phyloP scores from a whole-genome alignment of 2,113 vertebrate genomes.

The Chionodraco myersi region DNA sequence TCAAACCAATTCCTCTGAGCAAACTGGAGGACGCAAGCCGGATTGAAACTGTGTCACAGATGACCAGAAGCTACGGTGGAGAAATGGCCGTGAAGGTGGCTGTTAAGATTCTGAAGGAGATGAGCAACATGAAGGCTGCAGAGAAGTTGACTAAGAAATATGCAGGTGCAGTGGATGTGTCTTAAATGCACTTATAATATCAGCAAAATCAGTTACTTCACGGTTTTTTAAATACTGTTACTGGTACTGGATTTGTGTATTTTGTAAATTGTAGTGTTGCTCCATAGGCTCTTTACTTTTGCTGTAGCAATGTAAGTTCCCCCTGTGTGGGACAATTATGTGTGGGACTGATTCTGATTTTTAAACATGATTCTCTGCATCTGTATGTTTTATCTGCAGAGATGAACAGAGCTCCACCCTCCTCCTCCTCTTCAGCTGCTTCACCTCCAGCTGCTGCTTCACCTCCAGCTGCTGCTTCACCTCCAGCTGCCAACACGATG shows the following conservation, averaged over 20 bases:
- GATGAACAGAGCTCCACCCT: too few species aligned
- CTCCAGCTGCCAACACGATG: background rate
- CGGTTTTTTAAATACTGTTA: too few species aligned
- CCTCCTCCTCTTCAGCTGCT: background rate
- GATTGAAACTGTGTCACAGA: fast-evolving
- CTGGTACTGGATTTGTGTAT: too few species aligned
- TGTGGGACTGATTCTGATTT: too few species aligned
- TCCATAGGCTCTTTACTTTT: too few species aligned
- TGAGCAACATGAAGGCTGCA: slow-evolving; percentile 1
- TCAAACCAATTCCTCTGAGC: background rate
- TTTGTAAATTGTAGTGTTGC: too few species aligned
- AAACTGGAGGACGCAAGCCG: background rate
- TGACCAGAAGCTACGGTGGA: background rate
- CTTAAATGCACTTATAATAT: background rate
- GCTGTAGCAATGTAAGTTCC: too few species aligned
- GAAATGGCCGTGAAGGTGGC: background rate
- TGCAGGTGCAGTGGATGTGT: slow-evolving; percentile 34
- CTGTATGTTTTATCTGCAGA: too few species aligned
- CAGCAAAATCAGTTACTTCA: too few species aligned
- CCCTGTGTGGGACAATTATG: too few species aligned
- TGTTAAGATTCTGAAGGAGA: slow-evolving; percentile 27
- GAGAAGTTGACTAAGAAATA: background rate
- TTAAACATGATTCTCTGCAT: too few species aligned
- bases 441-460: background rate
- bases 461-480: background rate